These are phyloP conservation scores for Drosophila micromelanica DNA, from an alignment of 1,140 invertebrate species.

Conservation along the genomic window DNA sequence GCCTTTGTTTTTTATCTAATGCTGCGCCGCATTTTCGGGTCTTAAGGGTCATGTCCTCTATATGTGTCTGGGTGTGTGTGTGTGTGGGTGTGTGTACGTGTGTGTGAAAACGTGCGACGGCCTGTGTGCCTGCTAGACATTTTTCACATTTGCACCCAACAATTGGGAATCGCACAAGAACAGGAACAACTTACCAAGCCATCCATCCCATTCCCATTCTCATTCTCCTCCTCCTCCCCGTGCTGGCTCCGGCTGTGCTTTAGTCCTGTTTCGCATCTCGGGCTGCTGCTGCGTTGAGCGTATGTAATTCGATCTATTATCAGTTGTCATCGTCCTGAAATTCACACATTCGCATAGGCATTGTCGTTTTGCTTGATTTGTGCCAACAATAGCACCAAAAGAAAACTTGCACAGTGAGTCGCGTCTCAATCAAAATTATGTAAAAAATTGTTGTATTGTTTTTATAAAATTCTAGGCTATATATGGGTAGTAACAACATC, in stretches of 20 bases:
- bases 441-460: background rate
- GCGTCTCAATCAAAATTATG: background rate
- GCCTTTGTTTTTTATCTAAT: conserved; percentile 81
- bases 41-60: conserved; percentile 52
- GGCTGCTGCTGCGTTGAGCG: conserved; percentile 35
- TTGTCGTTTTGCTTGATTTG: conserved; percentile 77
- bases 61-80: background rate
- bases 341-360: conserved; percentile 75
- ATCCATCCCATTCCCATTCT: background rate
- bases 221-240: background rate
- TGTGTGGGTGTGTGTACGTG: conserved; percentile 5
- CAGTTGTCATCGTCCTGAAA: conserved; percentile 80
- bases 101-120: conserved; percentile 52
- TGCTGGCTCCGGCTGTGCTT: background rate
- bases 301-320: conserved; percentile 81
- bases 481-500: too few relatives aligned
- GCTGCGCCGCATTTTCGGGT: conserved; percentile 57
- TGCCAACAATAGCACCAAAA: conserved; percentile 22
- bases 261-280: conserved; percentile 9
- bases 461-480: too few relatives aligned
- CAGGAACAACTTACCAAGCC: background rate
- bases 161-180: conserved; percentile 7
- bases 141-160: conserved; percentile 46
- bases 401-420: conserved; percentile 47
- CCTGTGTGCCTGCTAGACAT: conserved; percentile 43